Evolutionary conservation across 2,888 invertebrate genomes (phyloP).

Genomic region (Heteromurus nitidus): DNA sequence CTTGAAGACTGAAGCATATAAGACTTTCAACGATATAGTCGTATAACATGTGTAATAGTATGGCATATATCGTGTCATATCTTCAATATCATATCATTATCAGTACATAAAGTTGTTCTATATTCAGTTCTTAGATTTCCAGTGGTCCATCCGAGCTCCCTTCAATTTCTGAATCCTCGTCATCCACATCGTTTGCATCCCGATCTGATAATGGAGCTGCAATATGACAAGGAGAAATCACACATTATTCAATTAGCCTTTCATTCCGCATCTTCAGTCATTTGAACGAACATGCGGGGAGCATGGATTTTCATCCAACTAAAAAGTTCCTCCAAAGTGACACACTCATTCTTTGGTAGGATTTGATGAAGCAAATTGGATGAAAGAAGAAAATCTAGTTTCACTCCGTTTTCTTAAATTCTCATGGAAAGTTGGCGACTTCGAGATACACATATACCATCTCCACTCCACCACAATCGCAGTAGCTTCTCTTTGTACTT

Average conservation of each 20-base stretch:
- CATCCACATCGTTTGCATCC: constrained; percentile 84
- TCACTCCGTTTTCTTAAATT: no score
- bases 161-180: constrained; percentile 83
- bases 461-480: no score
- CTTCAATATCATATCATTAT: neutral
- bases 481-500: no score
- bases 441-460: no score
- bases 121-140: constrained; percentile 80
- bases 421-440: no score
- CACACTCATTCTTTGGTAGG: no score
- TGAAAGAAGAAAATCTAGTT: constrained; percentile 11
- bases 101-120: neutral
- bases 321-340: no score
- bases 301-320: neutral
- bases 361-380: constrained; percentile 26
- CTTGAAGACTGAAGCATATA: neutral
- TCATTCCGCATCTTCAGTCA: neutral
- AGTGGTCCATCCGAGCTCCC: constrained; percentile 86
- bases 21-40: neutral
- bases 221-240: constrained; percentile 74
- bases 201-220: constrained; percentile 76
- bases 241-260: neutral
- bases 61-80: neutral
- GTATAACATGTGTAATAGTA: neutral
- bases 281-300: neutral